Percentiles rank a stretch among this genome's conserved stretches.
phyloP scores from a whole-genome alignment of 2,888 invertebrate genomes.

The Aleiodes leptofemur region DNA sequence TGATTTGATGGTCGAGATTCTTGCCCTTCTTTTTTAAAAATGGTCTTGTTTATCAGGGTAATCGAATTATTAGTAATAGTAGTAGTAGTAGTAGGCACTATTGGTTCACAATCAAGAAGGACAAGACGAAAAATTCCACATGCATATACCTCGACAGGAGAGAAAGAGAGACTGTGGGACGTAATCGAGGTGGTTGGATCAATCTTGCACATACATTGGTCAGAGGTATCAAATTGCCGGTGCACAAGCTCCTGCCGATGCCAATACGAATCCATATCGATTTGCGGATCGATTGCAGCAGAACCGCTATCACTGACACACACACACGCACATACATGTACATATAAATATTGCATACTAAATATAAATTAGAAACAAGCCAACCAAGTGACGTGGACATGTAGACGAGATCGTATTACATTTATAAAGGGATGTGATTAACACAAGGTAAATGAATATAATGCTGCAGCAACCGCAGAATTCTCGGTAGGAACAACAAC shows the following conservation, averaged over 20 bases:
- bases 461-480: slow-evolving; percentile 71
- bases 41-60: background rate
- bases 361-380: slow-evolving; percentile 38
- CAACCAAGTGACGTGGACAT: slow-evolving; percentile 47
- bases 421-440: slow-evolving; percentile 75
- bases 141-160: background rate
- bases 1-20: slow-evolving; percentile 43
- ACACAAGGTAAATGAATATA: slow-evolving; percentile 75
- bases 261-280: slow-evolving; percentile 61
- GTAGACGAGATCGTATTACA: slow-evolving; percentile 66
- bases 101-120: slow-evolving; percentile 18
- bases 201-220: slow-evolving; percentile 36
- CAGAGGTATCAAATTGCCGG: slow-evolving; percentile 53
- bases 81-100: background rate
- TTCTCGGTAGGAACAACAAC: slow-evolving; percentile 70
- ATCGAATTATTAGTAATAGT: background rate
- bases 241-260: slow-evolving; percentile 41
- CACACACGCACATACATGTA: slow-evolving; percentile 23
- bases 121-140: slow-evolving; percentile 32
- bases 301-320: slow-evolving; percentile 49
- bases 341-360: slow-evolving; percentile 23
- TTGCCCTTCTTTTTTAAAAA: slow-evolving; percentile 40
- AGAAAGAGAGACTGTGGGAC: slow-evolving; percentile 21
- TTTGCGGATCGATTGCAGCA: slow-evolving; percentile 73
- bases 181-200: slow-evolving; percentile 53